A percentile compares a stretch with the other conserved stretches of the same genome.
Conservation (phyloP, 2,113 vertebrate genomes). For the Gadus macrocephalus region DNA sequence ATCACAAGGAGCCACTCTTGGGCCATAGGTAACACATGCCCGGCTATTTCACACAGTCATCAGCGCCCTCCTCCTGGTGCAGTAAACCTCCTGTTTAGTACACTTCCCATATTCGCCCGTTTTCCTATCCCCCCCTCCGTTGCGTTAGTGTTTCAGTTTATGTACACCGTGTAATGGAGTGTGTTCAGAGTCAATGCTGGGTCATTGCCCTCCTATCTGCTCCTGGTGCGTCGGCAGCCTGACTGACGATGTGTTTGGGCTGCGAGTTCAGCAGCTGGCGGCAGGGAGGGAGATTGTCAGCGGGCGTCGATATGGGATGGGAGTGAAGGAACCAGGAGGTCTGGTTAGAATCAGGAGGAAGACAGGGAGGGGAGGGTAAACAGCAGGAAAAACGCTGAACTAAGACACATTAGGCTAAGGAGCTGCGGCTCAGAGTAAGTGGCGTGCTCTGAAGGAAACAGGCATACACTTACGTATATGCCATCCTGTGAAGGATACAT, state of each 20-base stretch:
- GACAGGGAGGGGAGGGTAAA: constrained; percentile 1
- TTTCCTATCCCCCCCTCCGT: background rate
- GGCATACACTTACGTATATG: constrained; percentile 10
- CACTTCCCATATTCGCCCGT: background rate
- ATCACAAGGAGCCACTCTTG: no score
- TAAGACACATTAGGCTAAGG: constrained; percentile 7
- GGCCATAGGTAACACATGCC: no score
- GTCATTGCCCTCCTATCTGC: constrained; percentile 28
- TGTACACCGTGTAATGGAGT: background rate
- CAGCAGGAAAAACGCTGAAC: constrained; percentile 29
- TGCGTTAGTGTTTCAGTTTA: background rate
- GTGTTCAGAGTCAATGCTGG: constrained; percentile 24
- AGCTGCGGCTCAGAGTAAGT: background rate
- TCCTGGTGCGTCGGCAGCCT: constrained; percentile 16
- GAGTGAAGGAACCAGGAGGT: constrained; percentile 41
- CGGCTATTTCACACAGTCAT: no score
- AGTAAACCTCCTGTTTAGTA: no score
- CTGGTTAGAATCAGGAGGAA: constrained; percentile 7
- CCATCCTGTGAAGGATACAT: constrained; percentile 27
- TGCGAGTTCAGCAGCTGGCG: constrained; percentile 56
- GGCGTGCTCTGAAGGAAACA: constrained; percentile 22
- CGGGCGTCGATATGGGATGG: constrained; percentile 31
- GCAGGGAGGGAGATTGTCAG: constrained; percentile 35
- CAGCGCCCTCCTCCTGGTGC: no score
- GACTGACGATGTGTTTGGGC: constrained; percentile 53